Evolutionary conservation across 2,113 vertebrate genomes (phyloP).

Genomic region (Atractosteus spatula): DNA sequence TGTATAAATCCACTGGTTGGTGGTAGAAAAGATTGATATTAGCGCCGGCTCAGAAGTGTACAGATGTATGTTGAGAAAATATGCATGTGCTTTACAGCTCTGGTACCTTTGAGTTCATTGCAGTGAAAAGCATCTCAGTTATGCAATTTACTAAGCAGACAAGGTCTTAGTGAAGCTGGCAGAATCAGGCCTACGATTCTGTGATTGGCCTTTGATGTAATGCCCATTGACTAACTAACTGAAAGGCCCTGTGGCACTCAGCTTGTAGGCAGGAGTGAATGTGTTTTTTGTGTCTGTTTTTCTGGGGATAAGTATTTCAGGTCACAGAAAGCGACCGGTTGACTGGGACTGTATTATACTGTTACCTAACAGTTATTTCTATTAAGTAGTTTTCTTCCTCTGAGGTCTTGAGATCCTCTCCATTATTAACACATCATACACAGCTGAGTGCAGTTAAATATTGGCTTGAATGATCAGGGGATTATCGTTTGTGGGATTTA

Average conservation of each 20-base stretch:
- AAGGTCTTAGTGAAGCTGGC: constrained; percentile 1
- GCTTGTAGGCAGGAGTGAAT: constrained; percentile 31
- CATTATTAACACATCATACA: too few relatives aligned
- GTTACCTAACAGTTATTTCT: not conserved
- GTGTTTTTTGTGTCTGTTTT: constrained; percentile 23
- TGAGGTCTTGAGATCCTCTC: too few relatives aligned
- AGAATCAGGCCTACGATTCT: not conserved
- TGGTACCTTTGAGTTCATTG: not conserved
- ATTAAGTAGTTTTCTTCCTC: constrained; percentile 1
- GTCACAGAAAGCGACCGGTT: constrained; percentile 14
- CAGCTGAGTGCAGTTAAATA: not conserved
- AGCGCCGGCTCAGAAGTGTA: not conserved
- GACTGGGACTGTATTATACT: not conserved
- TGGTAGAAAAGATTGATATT: too few relatives aligned
- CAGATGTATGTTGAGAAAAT: not conserved
- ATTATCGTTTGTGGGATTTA: constrained; percentile 4
- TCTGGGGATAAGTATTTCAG: constrained; percentile 26
- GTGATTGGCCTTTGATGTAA: constrained; percentile 26
- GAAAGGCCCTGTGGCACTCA: constrained; percentile 30
- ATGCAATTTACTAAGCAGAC: not conserved
- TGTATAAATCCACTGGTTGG: too few relatives aligned
- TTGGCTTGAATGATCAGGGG: not conserved
- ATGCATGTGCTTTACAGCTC: not conserved
- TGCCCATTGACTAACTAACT: constrained; percentile 24
- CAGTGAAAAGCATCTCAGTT: not conserved